A percentile compares a stretch with the other conserved stretches of the same genome.
Conservation (phyloP, 2,888 invertebrate species). For the Cryptus viduatorius region DNA sequence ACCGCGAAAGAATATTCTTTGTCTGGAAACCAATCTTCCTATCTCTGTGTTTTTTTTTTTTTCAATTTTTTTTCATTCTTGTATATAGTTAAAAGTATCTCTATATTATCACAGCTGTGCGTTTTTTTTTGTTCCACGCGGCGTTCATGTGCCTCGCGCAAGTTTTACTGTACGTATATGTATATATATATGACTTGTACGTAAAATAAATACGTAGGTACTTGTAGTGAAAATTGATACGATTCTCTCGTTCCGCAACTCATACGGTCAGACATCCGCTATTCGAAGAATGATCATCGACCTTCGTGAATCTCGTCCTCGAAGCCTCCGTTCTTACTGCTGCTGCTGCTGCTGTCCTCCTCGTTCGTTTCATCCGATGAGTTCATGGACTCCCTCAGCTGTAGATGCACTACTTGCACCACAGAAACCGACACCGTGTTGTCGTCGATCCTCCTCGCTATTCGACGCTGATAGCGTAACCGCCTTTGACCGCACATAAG, state of each 20-base stretch:
- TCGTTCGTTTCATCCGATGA: conserved; percentile 73
- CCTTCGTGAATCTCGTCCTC: conserved; percentile 49
- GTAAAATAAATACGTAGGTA: conserved; percentile 7
- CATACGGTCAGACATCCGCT: conserved; percentile 34
- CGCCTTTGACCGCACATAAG: conserved; percentile 71
- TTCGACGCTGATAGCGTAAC: conserved; percentile 66
- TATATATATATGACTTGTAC: conserved; percentile 17
- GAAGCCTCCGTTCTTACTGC: conserved; percentile 54
- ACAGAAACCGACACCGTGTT: conserved; percentile 22
- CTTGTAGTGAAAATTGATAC: not conserved
- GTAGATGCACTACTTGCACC: conserved; percentile 52
- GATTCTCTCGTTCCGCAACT: not conserved
- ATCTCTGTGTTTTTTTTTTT: too few relatives aligned
- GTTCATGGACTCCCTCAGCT: conserved; percentile 73
- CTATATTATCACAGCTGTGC: conserved; percentile 65
- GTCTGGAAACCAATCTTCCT: not conserved
- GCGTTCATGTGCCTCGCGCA: conserved; percentile 21
- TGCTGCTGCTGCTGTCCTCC: conserved; percentile 68
- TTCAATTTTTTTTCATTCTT: conserved; percentile 28
- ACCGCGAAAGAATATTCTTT: not conserved
- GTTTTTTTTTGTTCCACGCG: conserved; percentile 50
- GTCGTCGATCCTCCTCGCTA: conserved; percentile 55
- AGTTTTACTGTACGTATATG: not conserved
- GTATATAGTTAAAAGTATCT: conserved; percentile 34
- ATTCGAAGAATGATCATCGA: conserved; percentile 44